Conservation (phyloP, 2,113 vertebrate species). For the Telmatochromis brachygnathus region DNA sequence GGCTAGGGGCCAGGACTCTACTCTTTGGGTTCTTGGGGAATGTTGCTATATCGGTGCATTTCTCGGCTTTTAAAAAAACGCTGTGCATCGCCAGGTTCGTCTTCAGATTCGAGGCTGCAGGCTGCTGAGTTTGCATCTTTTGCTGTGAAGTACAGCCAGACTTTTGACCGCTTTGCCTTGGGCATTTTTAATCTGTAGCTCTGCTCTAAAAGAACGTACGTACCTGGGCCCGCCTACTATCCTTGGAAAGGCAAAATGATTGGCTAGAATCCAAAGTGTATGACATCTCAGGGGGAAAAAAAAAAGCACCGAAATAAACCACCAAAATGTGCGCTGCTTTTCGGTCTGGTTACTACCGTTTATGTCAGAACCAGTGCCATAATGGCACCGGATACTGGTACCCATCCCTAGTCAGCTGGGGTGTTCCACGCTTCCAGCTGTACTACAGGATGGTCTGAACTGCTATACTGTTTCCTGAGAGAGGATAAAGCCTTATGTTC, state of each 20-base stretch:
- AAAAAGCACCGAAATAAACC: neutral
- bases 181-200: neutral
- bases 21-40: too few relatives aligned
- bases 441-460: neutral
- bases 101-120: fast-evolving
- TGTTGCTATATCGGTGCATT: too few relatives aligned
- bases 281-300: fast-evolving
- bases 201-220: neutral
- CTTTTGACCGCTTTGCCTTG: fast-evolving
- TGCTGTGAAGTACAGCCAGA: neutral
- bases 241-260: neutral
- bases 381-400: neutral
- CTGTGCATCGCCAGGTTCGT: fast-evolving
- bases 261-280: neutral
- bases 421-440: neutral
- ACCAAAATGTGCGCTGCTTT: neutral
- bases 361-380: neutral
- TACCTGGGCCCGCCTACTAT: neutral
- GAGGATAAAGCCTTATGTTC: neutral
- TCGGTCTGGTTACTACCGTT: neutral
- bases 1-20: too few relatives aligned
- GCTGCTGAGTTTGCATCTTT: neutral
- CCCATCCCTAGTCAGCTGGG: neutral
- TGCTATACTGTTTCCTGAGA: neutral
- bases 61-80: too few relatives aligned